These are phyloP conservation scores for Theonella swinhoei DNA, from an alignment of 37 sponge, comb jelly and placozoan genomes.

Conservation along the genomic window DNA sequence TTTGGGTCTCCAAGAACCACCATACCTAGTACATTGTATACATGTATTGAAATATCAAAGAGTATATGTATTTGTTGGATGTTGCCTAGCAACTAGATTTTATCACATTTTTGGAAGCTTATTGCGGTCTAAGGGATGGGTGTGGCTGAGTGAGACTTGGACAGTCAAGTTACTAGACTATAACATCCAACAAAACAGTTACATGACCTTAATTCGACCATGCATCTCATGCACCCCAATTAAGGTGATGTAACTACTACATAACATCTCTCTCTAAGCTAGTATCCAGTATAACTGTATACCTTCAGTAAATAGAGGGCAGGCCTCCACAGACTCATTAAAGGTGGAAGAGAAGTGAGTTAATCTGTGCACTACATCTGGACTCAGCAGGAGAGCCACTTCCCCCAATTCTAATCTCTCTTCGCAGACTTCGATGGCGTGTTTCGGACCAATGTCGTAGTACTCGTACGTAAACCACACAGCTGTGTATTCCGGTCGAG, in stretches of 20 bases:
- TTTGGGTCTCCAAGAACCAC: slow-evolving; percentile 70
- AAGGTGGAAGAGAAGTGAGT: slow-evolving; percentile 25
- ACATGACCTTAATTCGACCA: no score
- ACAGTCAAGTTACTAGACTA: no score
- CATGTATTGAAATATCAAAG: not conserved
- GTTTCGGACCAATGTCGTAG: slow-evolving; percentile 33
- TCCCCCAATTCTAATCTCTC: slow-evolving; percentile 44
- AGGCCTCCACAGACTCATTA: slow-evolving; percentile 31
- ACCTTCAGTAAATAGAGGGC: slow-evolving; percentile 60
- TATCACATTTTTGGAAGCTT: no score
- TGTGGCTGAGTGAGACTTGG: no score
- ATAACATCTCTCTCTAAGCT: not conserved
- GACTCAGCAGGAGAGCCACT: slow-evolving; percentile 27
- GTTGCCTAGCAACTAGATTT: no score
- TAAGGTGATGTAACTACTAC: no score
- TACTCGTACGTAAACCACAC: slow-evolving; percentile 75
- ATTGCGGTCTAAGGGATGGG: no score
- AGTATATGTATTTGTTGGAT: not conserved
- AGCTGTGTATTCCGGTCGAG: slow-evolving; percentile 35
- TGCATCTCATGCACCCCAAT: no score
- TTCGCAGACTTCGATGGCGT: slow-evolving; percentile 49
- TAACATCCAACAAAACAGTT: no score
- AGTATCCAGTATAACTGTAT: not conserved
- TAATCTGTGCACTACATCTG: slow-evolving; percentile 65
- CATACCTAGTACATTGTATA: slow-evolving; percentile 62